A percentile compares a stretch with the other conserved stretches of the same genome.
These are phyloP conservation scores for Coccyzus lansbergi DNA, from an alignment of 2,797 vertebrate species.

Conservation along the genomic window DNA sequence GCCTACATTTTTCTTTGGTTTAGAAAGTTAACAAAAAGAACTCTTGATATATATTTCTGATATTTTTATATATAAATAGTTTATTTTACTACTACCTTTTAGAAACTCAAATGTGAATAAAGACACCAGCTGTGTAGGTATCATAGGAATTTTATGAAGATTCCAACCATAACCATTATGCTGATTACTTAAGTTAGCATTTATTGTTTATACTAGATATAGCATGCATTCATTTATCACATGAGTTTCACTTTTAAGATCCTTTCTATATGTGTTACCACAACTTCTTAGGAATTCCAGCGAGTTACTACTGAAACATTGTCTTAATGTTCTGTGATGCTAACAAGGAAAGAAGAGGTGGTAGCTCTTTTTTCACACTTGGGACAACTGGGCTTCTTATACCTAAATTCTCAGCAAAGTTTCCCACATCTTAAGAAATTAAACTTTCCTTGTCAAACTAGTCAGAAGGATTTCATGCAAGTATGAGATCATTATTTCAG, in stretches of 20 bases:
- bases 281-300: background rate
- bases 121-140: background rate
- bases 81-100: background rate
- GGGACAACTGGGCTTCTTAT: background rate
- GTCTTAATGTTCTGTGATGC: slow-evolving; percentile 7
- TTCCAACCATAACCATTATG: background rate
- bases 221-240: background rate
- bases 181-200: background rate
- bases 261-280: background rate
- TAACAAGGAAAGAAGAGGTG: slow-evolving; percentile 21
- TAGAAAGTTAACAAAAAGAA: background rate
- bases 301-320: background rate
- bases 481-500: slow-evolving; percentile 7
- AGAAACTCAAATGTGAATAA: background rate
- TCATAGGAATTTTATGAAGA: background rate
- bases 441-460: slow-evolving; percentile 10
- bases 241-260: background rate
- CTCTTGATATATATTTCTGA: background rate
- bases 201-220: background rate
- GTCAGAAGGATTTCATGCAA: slow-evolving; percentile 15
- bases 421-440: slow-evolving; percentile 42
- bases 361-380: background rate
- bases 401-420: slow-evolving; percentile 11
- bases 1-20: background rate
- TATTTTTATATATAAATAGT: background rate